Base-by-base conservation (phyloP, 2,888 invertebrate genomes). In the Melipona beecheii region DNA sequence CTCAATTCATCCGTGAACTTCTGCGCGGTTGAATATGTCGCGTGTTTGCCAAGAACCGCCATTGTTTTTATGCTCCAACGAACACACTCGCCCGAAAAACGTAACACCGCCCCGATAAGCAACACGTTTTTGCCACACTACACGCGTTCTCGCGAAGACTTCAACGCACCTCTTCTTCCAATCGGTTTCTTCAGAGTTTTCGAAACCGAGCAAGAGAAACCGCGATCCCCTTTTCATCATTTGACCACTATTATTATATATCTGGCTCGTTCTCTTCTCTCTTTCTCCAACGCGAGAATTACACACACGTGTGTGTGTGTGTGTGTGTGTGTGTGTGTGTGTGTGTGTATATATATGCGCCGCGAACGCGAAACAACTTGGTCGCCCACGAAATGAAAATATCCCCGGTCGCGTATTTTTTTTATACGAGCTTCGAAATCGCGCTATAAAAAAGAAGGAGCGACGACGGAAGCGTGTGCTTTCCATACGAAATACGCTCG, bases 1-100 rank as follows among this genome's bases (percentile, higher is more conserved):
- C 68, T 60, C 69, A 81, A 85, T 80, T 80, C 79, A 70, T 75
- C 72, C 64, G 79, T 77, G 73, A 85, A 85, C 68, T 76, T 85
- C 76, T 65, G 60, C 76, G 70, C 31, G 56, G 56, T 11, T 43
- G 78, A 69, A 52, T 69, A 49, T 76, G 69, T 77, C 85, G 76
- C 81, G 56, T 75, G 75, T 78, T 78, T 75, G 62, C 50, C 60
- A 24, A 21, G 31, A 27, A 13, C 24, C 52, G 64, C 27, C 68
- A 27, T 2, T 19, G 36, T 27, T 36, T 43, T 64, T 36, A 31
- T 70, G 64, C 49, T 62, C 74, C 56, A 64, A 31, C 66, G 74
- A 64, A 56, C 68, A 17, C 62, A 24, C 66, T 36, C 36, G 36
- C 36, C 36, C 58, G 36, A 73, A 76, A 76, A 75, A 72, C 69